A percentile compares a stretch with the other conserved stretches of the same genome.
These are phyloP conservation scores for Brenthis hecate DNA, from an alignment of 2,888 invertebrate species.

Conservation along the genomic window DNA sequence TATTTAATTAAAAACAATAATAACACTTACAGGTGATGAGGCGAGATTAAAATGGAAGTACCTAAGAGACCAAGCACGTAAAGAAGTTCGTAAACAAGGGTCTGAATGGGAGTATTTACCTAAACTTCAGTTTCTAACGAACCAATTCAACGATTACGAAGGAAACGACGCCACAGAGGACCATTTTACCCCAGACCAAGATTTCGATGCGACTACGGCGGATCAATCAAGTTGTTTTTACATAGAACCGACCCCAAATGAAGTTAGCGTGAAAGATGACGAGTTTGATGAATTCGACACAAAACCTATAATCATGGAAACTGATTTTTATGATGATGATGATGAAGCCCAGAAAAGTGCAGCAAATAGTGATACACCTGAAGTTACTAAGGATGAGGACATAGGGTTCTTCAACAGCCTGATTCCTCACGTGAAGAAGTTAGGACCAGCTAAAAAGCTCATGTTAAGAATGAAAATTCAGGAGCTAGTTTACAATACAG, in stretches of 20 bases:
- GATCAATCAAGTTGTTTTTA: conserved; percentile 60
- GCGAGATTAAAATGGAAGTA: conserved; percentile 77
- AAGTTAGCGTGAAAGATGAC: conserved; percentile 62
- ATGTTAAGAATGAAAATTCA: conserved; percentile 78
- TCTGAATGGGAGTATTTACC: conserved; percentile 74
- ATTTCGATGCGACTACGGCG: conserved; percentile 49
- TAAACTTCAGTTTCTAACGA: conserved; percentile 69
- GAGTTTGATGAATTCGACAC: conserved; percentile 78
- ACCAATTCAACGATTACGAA: conserved; percentile 75
- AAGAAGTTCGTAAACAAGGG: conserved; percentile 69
- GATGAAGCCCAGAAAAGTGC: conserved; percentile 62
- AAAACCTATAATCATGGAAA: conserved; percentile 74
- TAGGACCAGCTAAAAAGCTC: conserved; percentile 73
- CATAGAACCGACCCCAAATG: conserved; percentile 49
- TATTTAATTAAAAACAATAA: background rate
- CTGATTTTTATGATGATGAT: conserved; percentile 76
- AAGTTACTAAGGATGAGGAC: conserved; percentile 69
- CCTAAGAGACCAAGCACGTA: conserved; percentile 72
- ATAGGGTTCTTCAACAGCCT: conserved; percentile 75
- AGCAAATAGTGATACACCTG: conserved; percentile 42
- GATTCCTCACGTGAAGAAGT: conserved; percentile 72
- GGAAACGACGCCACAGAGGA: conserved; percentile 54
- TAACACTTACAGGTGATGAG: conserved; percentile 66
- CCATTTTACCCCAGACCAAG: conserved; percentile 48
- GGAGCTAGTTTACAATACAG: conserved; percentile 75